These are phyloP conservation scores for Pomacea maculata DNA, from an alignment of 1,140 invertebrate genomes.

Conservation along the genomic window DNA sequence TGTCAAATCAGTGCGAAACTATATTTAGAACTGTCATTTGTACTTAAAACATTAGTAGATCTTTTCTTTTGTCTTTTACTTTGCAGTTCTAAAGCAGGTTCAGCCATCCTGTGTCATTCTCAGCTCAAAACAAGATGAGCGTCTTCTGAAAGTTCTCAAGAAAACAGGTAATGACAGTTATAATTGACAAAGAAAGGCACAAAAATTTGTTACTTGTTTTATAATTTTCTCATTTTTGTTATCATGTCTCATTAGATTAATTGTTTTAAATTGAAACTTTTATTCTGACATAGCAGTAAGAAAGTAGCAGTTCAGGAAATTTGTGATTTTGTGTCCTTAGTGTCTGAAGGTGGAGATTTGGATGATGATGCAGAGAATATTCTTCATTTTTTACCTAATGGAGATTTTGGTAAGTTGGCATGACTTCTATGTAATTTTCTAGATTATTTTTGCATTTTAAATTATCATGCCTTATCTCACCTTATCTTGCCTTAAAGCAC, in stretches of 20 bases:
- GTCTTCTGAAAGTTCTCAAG: slow-evolving; percentile 46
- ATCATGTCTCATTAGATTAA: not conserved
- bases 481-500: too few relatives aligned
- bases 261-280: too few relatives aligned
- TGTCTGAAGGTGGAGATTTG: not conserved
- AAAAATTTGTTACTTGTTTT: not conserved
- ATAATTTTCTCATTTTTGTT: not conserved
- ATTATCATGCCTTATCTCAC: too few relatives aligned
- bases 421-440: too few relatives aligned
- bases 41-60: too few relatives aligned
- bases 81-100: slow-evolving; percentile 72
- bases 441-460: too few relatives aligned
- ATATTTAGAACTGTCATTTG: too few relatives aligned
- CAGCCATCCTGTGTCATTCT: slow-evolving; percentile 67
- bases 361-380: slow-evolving; percentile 17
- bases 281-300: too few relatives aligned
- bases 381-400: slow-evolving; percentile 53
- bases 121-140: slow-evolving; percentile 65
- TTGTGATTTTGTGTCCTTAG: not conserved
- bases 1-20: too few relatives aligned
- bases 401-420: slow-evolving; percentile 53
- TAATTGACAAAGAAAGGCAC: not conserved
- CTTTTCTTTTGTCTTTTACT: not conserved
- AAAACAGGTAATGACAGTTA: slow-evolving; percentile 36
- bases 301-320: too few relatives aligned